Conservation (phyloP, 2,113 vertebrate species). For the Eudyptes chrysolophus region DNA sequence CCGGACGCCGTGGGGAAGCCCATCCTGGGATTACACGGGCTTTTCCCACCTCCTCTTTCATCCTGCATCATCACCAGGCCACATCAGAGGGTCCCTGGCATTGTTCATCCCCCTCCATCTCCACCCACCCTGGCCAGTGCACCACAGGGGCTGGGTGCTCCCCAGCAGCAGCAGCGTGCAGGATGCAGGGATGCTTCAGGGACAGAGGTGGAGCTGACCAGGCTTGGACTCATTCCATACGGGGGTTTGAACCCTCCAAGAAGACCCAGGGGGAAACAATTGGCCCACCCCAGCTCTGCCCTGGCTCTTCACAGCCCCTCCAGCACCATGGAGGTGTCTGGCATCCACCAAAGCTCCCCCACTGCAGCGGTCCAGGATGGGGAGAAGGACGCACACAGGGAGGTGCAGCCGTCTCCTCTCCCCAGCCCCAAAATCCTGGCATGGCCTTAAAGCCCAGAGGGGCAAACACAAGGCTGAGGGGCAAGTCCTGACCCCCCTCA, state of each 20-base stretch:
- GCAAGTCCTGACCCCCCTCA: neutral
- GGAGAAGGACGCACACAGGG: neutral
- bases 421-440: neutral
- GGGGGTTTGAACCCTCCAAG: neutral
- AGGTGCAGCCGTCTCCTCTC: neutral
- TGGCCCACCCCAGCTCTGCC: neutral
- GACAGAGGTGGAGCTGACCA: neutral
- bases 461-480: neutral
- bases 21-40: neutral
- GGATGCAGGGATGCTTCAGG: neutral
- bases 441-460: neutral
- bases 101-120: neutral
- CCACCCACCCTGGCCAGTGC: neutral
- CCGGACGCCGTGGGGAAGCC: rapidly evolving
- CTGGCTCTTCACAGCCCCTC: neutral
- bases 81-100: neutral
- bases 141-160: neutral
- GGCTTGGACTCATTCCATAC: rapidly evolving
- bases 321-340: neutral
- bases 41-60: neutral
- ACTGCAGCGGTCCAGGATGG: neutral
- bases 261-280: rapidly evolving
- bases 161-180: neutral
- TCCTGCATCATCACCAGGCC: neutral
- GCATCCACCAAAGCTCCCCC: neutral